Evolutionary conservation across 23 tunicate genomes (phyloP).

Genomic region (Halocynthia aurantium): DNA sequence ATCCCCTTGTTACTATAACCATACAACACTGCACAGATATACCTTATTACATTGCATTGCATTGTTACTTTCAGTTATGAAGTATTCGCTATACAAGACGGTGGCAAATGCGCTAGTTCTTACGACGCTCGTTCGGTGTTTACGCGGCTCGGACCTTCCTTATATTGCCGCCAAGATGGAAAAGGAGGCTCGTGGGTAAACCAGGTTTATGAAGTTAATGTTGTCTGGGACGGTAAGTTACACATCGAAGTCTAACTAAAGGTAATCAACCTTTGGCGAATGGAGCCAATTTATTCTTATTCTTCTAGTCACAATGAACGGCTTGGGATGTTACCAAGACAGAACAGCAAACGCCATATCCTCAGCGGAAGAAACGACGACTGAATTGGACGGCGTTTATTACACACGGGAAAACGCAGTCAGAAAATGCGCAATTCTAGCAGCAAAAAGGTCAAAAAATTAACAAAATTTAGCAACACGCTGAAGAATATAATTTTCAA

Average conservation of each 20-base stretch:
- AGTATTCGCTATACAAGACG: constrained; percentile 24
- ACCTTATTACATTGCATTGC: no score
- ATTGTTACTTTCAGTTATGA: constrained; percentile 7
- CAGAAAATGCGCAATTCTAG: constrained; percentile 16
- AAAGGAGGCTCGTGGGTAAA: constrained; percentile 23
- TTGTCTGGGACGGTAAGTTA: constrained; percentile 30
- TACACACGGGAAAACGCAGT: constrained; percentile 5
- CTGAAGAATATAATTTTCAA: not conserved
- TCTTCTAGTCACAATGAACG: constrained; percentile 5
- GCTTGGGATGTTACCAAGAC: constrained; percentile 12
- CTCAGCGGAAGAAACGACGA: constrained; percentile 11
- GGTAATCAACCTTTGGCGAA: no score
- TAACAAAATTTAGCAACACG: not conserved
- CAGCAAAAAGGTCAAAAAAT: not conserved
- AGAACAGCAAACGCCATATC: not conserved
- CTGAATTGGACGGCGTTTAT: not conserved
- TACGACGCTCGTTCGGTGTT: constrained; percentile 3
- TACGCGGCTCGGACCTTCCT: constrained; percentile 4
- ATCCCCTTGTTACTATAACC: no score
- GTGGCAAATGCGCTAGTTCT: constrained; percentile 10
- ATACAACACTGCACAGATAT: no score
- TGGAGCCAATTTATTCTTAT: not conserved
- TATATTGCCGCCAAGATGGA: constrained; percentile 11
- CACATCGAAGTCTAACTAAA: no score
- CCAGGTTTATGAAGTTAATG: constrained; percentile 18